Conservation (phyloP, 2,888 invertebrate species). For the Petrolisthes cinctipes region DNA sequence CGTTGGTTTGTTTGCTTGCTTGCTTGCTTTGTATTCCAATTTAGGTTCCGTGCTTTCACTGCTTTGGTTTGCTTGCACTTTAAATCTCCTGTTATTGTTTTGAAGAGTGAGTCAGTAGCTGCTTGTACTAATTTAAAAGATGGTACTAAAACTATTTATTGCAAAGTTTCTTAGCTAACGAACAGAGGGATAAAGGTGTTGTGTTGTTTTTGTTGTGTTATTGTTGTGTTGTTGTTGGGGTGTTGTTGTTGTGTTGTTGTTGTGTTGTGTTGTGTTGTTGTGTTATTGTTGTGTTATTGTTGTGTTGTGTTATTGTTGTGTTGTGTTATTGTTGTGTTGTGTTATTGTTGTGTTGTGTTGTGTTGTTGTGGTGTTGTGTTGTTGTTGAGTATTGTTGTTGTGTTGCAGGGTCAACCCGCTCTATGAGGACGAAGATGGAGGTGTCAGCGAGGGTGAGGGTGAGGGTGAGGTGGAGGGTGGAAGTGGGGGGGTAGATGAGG, state of each 20-base stretch:
- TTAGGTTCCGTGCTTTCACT: too few relatives aligned
- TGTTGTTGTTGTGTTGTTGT: background rate
- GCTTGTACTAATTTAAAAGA: too few relatives aligned
- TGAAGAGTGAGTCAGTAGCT: too few relatives aligned
- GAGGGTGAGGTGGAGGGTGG: background rate
- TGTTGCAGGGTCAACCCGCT: slow-evolving; percentile 55
- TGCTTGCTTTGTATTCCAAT: too few relatives aligned
- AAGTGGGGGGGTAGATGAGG: background rate
- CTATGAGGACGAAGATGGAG: slow-evolving; percentile 49
- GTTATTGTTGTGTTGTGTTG: slow-evolving; percentile 12
- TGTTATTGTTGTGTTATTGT: slow-evolving; percentile 7
- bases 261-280: background rate
- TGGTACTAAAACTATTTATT: too few relatives aligned
- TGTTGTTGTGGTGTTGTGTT: slow-evolving; percentile 14
- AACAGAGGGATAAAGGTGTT: too few relatives aligned
- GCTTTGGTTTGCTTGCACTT: too few relatives aligned
- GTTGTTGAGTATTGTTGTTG: background rate
- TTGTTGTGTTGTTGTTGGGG: background rate
- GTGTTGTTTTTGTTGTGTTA: too few relatives aligned
- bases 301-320: background rate
- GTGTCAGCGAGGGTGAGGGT: background rate
- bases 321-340: background rate
- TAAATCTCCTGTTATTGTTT: too few relatives aligned
- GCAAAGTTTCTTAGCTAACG: too few relatives aligned
- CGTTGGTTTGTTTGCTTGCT: too few relatives aligned